Percentiles rank a stretch among this genome's conserved stretches.
Evolutionary conservation across 2,888 invertebrate genomes (phyloP).

Genomic region (Yponomeuta sedellus): DNA sequence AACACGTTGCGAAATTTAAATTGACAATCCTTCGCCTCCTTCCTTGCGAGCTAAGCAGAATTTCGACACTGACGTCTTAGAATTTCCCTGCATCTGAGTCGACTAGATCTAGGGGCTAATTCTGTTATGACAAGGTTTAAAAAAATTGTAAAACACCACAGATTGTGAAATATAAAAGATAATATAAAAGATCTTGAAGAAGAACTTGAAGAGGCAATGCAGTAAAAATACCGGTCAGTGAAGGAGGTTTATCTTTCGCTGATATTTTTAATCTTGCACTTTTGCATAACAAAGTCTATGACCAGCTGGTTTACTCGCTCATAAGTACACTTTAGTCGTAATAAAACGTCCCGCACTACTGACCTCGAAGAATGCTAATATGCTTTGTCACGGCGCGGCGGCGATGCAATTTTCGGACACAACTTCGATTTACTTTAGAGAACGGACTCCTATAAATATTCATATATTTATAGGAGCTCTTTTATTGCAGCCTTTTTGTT

Average conservation of each 20-base stretch:
- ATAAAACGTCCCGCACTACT: constrained; percentile 26
- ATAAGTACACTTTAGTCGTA: constrained; percentile 30
- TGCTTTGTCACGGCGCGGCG: background rate
- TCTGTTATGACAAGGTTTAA: constrained; percentile 7
- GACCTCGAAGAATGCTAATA: background rate
- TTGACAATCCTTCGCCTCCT: too few relatives aligned
- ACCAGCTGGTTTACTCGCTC: constrained; percentile 18
- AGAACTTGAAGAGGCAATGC: too few relatives aligned
- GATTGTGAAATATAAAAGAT: too few relatives aligned
- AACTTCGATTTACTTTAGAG: constrained; percentile 1
- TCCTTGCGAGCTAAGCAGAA: too few relatives aligned
- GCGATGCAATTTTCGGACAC: constrained; percentile 8
- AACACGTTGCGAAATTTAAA: too few relatives aligned
- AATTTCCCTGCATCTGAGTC: background rate
- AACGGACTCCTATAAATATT: background rate
- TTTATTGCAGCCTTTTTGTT: constrained; percentile 2
- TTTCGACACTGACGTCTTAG: too few relatives aligned
- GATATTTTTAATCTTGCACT: constrained; percentile 15
- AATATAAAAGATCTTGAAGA: too few relatives aligned
- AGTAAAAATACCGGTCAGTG: too few relatives aligned
- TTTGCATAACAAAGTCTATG: too few relatives aligned
- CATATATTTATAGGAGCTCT: background rate
- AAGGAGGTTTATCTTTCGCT: too few relatives aligned
- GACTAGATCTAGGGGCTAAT: constrained; percentile 20
- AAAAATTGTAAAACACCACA: too few relatives aligned